Evolutionary conservation across 2,113 vertebrate species (phyloP).

Genomic region (Mus spicilegus): DNA sequence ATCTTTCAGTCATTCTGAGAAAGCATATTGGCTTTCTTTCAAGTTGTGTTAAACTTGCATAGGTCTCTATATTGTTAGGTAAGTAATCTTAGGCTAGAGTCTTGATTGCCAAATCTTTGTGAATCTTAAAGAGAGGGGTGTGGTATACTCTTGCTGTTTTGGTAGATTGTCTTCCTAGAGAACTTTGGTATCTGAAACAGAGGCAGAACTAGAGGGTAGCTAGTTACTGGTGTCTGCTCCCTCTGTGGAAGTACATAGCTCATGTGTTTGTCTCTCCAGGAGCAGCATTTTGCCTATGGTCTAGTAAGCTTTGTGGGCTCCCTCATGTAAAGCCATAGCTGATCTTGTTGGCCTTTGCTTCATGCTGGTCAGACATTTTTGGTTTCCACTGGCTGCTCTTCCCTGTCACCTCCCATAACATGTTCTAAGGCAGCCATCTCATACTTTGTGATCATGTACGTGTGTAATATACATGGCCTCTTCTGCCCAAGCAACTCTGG

Average conservation of each 20-base stretch:
- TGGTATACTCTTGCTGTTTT: constrained; percentile 2
- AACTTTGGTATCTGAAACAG: constrained; percentile 35
- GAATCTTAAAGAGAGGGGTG: neutral
- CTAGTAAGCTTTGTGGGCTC: neutral
- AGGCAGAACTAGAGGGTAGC: neutral
- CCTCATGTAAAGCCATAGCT: neutral
- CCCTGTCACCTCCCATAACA: neutral
- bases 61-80: neutral
- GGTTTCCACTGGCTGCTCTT: neutral
- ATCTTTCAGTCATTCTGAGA: neutral
- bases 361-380: neutral
- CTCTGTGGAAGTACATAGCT: neutral
- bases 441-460: neutral
- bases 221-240: neutral
- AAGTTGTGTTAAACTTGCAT: neutral
- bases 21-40: neutral
- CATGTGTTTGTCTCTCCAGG: neutral
- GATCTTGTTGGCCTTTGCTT: constrained; percentile 5
- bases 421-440: neutral
- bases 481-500: neutral
- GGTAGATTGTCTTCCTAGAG: neutral
- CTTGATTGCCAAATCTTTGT: neutral
- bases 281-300: constrained; percentile 11
- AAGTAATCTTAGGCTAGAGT: neutral
- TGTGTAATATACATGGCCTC: neutral